Percentiles rank a stretch among this genome's conserved stretches.
Evolutionary conservation across 2,113 vertebrate genomes (phyloP).

Genomic region (Alosa alosa): DNA sequence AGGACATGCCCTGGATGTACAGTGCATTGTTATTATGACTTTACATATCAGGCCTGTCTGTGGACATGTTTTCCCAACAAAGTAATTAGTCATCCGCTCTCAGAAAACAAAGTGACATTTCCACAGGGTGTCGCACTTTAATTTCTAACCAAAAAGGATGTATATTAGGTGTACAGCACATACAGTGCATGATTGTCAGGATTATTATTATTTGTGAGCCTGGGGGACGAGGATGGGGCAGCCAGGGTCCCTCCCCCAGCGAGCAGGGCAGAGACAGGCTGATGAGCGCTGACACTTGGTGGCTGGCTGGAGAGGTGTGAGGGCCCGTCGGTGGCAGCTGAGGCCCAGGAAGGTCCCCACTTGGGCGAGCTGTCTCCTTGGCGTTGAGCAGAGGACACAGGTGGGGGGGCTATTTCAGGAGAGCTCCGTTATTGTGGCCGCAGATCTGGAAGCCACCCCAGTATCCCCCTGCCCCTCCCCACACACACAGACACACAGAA

Average conservation of each 20-base stretch:
- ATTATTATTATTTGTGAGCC: not conserved
- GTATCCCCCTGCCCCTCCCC: not conserved
- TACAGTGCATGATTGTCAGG: too few relatives aligned
- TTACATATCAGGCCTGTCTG: too few relatives aligned
- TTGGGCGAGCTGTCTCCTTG: conserved; percentile 61
- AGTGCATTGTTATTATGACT: too few relatives aligned
- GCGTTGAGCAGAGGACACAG: conserved; percentile 67
- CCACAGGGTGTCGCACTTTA: too few relatives aligned
- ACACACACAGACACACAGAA: not conserved
- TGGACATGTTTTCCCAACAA: not conserved
- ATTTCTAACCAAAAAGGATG: too few relatives aligned
- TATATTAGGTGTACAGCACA: too few relatives aligned
- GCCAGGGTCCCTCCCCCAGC: not conserved
- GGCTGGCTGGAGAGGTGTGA: conserved; percentile 37
- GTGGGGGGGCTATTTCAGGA: conserved; percentile 70
- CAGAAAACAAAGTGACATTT: too few relatives aligned
- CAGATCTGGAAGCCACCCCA: conserved; percentile 31
- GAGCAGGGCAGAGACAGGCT: not conserved
- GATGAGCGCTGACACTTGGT: conserved; percentile 36
- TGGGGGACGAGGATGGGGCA: not conserved
- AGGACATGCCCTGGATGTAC: too few relatives aligned
- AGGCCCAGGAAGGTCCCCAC: conserved; percentile 48
- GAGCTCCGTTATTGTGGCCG: conserved; percentile 58
- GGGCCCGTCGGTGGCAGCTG: conserved; percentile 53
- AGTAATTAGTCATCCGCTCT: not conserved